phyloP scores from a whole-genome alignment of 2,888 invertebrate genomes.

The Andrena bucephala region DNA sequence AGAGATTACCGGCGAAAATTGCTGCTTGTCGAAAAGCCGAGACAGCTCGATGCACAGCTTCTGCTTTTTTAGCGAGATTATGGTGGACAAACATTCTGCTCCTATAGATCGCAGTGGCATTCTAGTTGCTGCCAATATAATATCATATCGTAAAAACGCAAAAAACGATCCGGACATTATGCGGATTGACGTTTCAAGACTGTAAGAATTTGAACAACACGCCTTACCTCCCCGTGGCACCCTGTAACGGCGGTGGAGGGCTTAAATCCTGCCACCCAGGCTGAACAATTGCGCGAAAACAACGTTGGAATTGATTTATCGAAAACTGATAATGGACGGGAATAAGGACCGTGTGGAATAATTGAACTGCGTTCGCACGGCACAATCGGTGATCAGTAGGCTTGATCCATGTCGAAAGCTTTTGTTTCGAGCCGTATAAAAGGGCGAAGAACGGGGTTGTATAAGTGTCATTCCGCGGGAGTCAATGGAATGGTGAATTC shows the following conservation, averaged over 20 bases:
- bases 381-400: conserved; percentile 5
- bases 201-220: too few relatives aligned
- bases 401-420: conserved; percentile 27
- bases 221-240: too few relatives aligned
- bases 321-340: conserved; percentile 30
- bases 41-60: not conserved
- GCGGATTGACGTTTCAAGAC: too few relatives aligned
- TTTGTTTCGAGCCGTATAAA: conserved; percentile 40
- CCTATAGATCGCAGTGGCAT: too few relatives aligned
- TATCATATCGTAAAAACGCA: too few relatives aligned
- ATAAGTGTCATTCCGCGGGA: not conserved
- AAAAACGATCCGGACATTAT: too few relatives aligned
- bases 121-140: too few relatives aligned
- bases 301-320: conserved; percentile 30
- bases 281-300: conserved; percentile 22
- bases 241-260: not conserved
- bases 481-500: not conserved
- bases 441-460: not conserved
- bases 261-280: not conserved
- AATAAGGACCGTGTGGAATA: conserved; percentile 17
- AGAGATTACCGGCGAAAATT: not conserved
- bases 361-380: conserved; percentile 31
- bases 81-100: not conserved
- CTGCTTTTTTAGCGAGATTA: not conserved
- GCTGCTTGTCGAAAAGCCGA: conserved; percentile 1